Evolutionary conservation across 2,797 vertebrate genomes (phyloP).

Genomic region (Rhabdomys pumilio): DNA sequence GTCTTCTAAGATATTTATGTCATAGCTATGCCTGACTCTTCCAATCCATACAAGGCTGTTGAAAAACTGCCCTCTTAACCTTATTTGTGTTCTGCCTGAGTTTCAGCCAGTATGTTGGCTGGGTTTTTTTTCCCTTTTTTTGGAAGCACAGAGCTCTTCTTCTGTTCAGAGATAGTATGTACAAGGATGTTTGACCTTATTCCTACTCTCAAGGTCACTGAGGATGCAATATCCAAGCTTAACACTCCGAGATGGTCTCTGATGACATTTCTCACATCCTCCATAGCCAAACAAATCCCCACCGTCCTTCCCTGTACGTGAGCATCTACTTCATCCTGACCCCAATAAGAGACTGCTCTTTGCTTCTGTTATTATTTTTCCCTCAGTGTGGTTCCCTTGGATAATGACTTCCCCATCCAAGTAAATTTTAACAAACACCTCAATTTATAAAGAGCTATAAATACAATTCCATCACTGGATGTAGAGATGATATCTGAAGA

Average conservation of each 20-base stretch:
- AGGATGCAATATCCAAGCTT: background rate
- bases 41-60: background rate
- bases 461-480: constrained; percentile 42
- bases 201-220: background rate
- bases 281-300: background rate
- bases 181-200: background rate
- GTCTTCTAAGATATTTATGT: background rate
- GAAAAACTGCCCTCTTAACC: constrained; percentile 10
- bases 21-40: background rate
- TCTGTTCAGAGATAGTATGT: background rate
- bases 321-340: background rate
- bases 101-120: background rate
- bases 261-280: background rate
- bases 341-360: background rate
- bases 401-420: constrained; percentile 58
- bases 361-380: constrained; percentile 27
- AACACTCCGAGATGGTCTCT: background rate
- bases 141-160: background rate
- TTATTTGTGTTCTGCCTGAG: background rate
- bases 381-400: background rate
- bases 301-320: background rate
- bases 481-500: constrained; percentile 32
- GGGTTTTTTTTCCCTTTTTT: background rate
- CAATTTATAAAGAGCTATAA: constrained; percentile 72
- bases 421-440: constrained; percentile 60